Percentiles rank a stretch among this genome's conserved stretches.
Conservation (phyloP, 2,888 invertebrate genomes). For the Sinopyrophorus schimmeli region DNA sequence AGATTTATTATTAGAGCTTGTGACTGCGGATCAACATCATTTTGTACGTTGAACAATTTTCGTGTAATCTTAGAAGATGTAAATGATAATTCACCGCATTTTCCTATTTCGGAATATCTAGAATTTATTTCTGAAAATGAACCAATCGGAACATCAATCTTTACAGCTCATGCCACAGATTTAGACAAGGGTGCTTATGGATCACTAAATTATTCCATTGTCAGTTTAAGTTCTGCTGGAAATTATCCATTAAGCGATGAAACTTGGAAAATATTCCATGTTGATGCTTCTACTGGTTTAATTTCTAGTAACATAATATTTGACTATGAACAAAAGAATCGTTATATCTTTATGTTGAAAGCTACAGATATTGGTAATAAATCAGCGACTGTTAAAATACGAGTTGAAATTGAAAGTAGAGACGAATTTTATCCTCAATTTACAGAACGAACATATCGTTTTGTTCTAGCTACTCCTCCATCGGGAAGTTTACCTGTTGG, state of each 20-base stretch:
- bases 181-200: conserved; percentile 86
- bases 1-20: conserved; percentile 83
- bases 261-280: conserved; percentile 80
- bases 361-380: conserved; percentile 84
- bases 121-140: conserved; percentile 92
- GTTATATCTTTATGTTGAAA: conserved; percentile 82
- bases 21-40: conserved; percentile 70
- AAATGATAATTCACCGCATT: conserved; percentile 89
- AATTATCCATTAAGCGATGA: conserved; percentile 69
- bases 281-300: conserved; percentile 76
- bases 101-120: conserved; percentile 86
- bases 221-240: conserved; percentile 65
- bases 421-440: conserved; percentile 97
- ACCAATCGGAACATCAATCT: conserved; percentile 81
- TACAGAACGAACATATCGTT: conserved; percentile 83
- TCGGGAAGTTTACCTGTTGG: conserved; percentile 70
- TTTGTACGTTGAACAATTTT: conserved; percentile 77
- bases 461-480: conserved; percentile 69
- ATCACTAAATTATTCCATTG: conserved; percentile 80
- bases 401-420: conserved; percentile 85
- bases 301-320: conserved; percentile 82
- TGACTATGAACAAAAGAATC: conserved; percentile 84
- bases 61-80: conserved; percentile 81
- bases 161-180: conserved; percentile 88
- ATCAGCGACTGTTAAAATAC: conserved; percentile 76